Evolutionary conservation across 2,797 vertebrate genomes (phyloP).

Genomic region (Myotis vivesi): DNA sequence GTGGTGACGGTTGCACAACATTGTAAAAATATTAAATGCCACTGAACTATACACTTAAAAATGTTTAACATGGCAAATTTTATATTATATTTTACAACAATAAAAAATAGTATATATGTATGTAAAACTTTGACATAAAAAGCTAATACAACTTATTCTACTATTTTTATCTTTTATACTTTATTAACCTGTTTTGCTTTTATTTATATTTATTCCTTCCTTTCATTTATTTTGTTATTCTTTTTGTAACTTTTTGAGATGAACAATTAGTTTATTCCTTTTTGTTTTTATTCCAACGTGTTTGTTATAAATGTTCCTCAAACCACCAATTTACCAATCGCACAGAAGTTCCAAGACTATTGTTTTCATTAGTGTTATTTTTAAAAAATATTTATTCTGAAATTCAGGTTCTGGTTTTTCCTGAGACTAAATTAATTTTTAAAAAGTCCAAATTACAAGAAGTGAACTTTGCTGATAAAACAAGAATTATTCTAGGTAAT

Average conservation of each 20-base stretch:
- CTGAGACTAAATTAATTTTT: neutral
- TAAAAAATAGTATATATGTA: neutral
- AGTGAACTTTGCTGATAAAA: neutral
- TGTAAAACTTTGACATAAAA: neutral
- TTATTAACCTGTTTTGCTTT: slow-evolving; percentile 4
- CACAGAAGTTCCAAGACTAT: neutral
- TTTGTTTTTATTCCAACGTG: neutral
- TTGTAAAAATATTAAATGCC: neutral
- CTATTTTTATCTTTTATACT: neutral
- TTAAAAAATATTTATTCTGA: neutral
- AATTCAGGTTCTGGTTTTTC: slow-evolving; percentile 20
- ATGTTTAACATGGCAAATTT: neutral
- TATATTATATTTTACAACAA: neutral
- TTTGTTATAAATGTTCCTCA: neutral
- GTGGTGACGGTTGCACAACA: neutral
- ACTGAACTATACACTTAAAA: neutral
- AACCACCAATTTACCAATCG: neutral
- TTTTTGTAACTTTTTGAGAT: neutral
- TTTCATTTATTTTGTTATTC: neutral
- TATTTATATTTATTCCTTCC: slow-evolving; percentile 19
- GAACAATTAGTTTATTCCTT: neutral
- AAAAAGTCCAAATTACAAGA: neutral
- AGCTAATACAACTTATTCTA: neutral
- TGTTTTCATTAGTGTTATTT: neutral
- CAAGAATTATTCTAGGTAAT: neutral